phyloP scores from a whole-genome alignment of 2,797 vertebrate species.

The Threskiornis aethiopicus region DNA sequence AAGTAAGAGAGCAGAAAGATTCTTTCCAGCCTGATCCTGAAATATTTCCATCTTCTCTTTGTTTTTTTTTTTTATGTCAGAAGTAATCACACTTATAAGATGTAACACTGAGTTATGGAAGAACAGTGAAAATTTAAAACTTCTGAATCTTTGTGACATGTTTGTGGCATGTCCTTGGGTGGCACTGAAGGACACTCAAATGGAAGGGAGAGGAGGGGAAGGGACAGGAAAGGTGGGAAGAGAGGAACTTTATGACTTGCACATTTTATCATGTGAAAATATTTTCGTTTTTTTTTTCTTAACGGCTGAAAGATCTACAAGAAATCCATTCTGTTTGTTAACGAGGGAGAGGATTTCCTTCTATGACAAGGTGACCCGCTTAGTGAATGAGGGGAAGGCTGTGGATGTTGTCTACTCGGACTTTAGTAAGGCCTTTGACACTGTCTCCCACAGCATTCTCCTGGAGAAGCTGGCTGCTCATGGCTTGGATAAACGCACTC shows the following conservation, averaged over 20 bases:
- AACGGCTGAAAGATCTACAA: background rate
- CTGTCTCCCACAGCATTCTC: too few species aligned
- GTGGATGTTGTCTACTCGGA: too few species aligned
- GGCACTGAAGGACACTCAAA: background rate
- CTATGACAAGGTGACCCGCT: too few species aligned
- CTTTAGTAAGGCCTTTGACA: too few species aligned
- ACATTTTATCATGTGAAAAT: background rate
- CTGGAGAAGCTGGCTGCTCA: too few species aligned
- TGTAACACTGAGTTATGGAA: background rate
- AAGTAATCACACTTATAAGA: background rate
- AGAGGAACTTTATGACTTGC: background rate
- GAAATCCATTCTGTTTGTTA: background rate
- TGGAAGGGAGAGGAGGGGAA: fast-evolving
- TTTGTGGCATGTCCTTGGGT: background rate
- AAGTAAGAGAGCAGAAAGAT: background rate
- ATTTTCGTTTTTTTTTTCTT: background rate
- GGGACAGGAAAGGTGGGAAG: fast-evolving
- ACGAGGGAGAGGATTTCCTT: background rate
- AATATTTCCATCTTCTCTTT: background rate
- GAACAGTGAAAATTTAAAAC: background rate
- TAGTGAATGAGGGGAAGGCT: too few species aligned
- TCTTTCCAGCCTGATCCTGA: background rate
- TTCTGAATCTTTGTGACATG: background rate
- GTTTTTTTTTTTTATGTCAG: background rate
- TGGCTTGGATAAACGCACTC: too few species aligned